phyloP scores from a whole-genome alignment of 2,888 invertebrate genomes.

The Cheilosia grossa region DNA sequence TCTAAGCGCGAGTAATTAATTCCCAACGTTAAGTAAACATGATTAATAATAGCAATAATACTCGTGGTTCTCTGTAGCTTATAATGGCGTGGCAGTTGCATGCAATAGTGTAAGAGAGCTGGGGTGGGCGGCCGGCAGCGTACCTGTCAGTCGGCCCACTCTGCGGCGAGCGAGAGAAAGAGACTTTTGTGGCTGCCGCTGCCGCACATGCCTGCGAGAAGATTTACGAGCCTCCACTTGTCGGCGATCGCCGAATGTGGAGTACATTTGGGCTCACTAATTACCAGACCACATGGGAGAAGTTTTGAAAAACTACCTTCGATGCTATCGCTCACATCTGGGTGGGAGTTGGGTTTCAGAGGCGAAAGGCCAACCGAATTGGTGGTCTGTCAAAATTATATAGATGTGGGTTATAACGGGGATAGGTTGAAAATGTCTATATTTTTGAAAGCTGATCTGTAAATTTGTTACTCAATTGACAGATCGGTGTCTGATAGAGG shows the following conservation, averaged over 20 bases:
- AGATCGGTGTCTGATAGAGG: neutral
- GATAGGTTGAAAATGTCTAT: neutral
- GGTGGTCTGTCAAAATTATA: constrained; percentile 38
- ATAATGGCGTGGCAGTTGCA: constrained; percentile 49
- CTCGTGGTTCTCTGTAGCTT: constrained; percentile 49
- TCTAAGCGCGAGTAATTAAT: constrained; percentile 71
- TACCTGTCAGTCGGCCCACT: constrained; percentile 35
- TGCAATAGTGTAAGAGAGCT: constrained; percentile 34
- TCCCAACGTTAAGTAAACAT: constrained; percentile 70
- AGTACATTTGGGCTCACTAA: constrained; percentile 68
- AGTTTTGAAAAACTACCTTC: constrained; percentile 54
- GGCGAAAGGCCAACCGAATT: constrained; percentile 5
- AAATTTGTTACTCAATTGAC: constrained; percentile 12
- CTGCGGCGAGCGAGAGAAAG: neutral
- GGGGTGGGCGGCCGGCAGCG: constrained; percentile 13
- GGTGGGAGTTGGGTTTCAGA: constrained; percentile 39
- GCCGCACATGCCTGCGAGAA: constrained; percentile 37
- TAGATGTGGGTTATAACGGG: constrained; percentile 11
- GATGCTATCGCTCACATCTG: constrained; percentile 48
- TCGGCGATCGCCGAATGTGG: constrained; percentile 61
- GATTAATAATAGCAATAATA: constrained; percentile 71
- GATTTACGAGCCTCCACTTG: constrained; percentile 71
- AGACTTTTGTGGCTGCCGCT: constrained; percentile 9
- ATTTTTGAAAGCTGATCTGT: neutral
- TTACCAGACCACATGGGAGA: constrained; percentile 71